These are phyloP conservation scores for Turritopsis rubra DNA, from an alignment of 30 jellyfish, hydroid and myxozoan species.

Conservation along the genomic window DNA sequence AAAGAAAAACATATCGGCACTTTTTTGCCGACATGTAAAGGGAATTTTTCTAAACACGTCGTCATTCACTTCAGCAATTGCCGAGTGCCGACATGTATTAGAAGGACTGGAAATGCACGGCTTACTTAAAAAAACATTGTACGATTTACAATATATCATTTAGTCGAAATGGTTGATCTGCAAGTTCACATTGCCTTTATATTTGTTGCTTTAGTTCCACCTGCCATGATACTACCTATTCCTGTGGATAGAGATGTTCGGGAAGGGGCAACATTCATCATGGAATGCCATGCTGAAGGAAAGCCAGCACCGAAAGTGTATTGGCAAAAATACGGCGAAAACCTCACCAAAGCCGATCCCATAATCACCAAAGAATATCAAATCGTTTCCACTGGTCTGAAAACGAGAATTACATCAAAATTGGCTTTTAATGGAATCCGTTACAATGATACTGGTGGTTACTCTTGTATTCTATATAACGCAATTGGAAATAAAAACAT, in stretches of 20 bases:
- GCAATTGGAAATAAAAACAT: conserved; percentile 38
- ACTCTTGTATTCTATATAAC: conserved; percentile 53
- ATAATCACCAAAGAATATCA: neutral
- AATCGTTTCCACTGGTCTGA: neutral
- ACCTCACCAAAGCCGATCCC: conserved; percentile 15
- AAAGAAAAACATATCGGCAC: too few relatives aligned
- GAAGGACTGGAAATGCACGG: neutral
- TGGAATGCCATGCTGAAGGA: conserved; percentile 28
- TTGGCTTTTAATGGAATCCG: conserved; percentile 29
- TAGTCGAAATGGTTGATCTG: neutral
- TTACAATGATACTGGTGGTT: conserved; percentile 54
- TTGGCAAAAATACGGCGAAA: conserved; percentile 42
- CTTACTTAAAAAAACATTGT: conserved; percentile 6
- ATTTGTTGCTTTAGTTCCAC: conserved; percentile 27
- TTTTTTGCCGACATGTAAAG: too few relatives aligned
- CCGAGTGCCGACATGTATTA: too few relatives aligned
- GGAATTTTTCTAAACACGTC: too few relatives aligned
- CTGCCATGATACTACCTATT: conserved; percentile 13
- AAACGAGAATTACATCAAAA: neutral
- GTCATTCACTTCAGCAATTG: too few relatives aligned
- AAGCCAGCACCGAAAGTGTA: conserved; percentile 38
- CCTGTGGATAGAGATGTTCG: conserved; percentile 9
- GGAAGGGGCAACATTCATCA: conserved; percentile 26
- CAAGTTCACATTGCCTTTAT: too few relatives aligned
- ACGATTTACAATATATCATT: neutral